Base-by-base conservation (phyloP, 2,888 invertebrate genomes). In the Drosophila conformis region DNA sequence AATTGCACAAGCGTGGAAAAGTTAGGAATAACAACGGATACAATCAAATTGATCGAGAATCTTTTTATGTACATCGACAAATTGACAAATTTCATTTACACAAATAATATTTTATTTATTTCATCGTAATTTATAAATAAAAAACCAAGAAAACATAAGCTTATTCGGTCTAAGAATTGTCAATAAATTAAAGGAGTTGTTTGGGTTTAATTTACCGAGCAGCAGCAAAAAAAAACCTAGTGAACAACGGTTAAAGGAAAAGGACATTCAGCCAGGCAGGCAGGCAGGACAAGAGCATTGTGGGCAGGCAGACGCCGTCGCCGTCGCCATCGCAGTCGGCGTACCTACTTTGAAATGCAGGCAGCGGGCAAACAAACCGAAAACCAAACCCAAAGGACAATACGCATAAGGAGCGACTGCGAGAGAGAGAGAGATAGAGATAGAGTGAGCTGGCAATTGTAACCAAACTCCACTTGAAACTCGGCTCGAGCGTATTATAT, bases 401-500 rank as follows among this genome's bases (percentile, higher is more conserved):
- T 51, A 65, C 53, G 46, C 58, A 76, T 49, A 56, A 52, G 52
- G 36, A 33, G 29, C 49, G 31, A 40, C 13, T 33, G 29, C 11
- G 10, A 31, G 31, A 40, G 36, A 52, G 18, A 0, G 21, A 21
- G 58, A n/a, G 27, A 7, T 0, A 4, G 21, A 21, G 63, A 33
- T 31, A 48, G 67, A 51, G 29, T 1, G 69, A 29, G 59, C 62
- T 54, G 69, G 73, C 77, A 84, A 81, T 78, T 84, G 80, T 81
- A 81, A 81, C 80, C 82, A 71, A 81, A 81, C 84, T 74, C 80
- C 84, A 69, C 74, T 78, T 62, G 73, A 80, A 77, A 81, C 56
- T 69, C 82, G 49, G 54, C 67, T 79, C 72, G 69, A 80, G 81
- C 70, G 73, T 76, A 21, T 35, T 53, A 25, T 10, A 18, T 18